Percentiles rank a stretch among this genome's conserved stretches.
phyloP scores from a whole-genome alignment of 2,797 vertebrate genomes.

The Sebastes oblongus region DNA sequence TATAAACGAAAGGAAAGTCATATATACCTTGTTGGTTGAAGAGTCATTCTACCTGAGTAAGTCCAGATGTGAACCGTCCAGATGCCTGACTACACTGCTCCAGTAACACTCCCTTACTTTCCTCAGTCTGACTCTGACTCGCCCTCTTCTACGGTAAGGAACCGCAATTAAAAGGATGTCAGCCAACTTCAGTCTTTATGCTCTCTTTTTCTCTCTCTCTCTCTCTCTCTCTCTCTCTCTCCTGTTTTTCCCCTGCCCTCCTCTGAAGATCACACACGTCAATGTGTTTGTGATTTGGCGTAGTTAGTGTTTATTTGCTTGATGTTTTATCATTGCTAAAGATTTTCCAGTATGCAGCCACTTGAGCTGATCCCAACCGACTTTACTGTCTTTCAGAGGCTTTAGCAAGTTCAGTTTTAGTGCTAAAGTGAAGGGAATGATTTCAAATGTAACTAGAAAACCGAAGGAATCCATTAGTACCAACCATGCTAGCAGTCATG shows the following conservation, averaged over 20 bases:
- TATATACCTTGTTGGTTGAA: conserved; percentile 67
- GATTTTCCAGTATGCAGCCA: background rate
- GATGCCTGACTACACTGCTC: conserved; percentile 21
- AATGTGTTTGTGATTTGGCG: background rate
- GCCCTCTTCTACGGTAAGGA: conserved; percentile 45
- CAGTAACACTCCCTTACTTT: conserved; percentile 9
- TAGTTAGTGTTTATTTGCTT: background rate
- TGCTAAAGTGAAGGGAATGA: rapidly evolving
- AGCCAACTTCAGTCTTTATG: conserved; percentile 26
- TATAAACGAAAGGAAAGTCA: background rate
- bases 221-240: background rate
- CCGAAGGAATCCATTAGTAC: too few relatives aligned
- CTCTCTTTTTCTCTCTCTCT: background rate
- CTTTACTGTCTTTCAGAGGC: too few relatives aligned
- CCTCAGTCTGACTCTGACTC: conserved; percentile 39
- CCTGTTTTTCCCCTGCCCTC: background rate
- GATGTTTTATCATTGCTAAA: background rate
- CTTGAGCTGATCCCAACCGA: background rate
- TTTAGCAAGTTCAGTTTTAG: too few relatives aligned
- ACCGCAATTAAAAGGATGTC: too few relatives aligned
- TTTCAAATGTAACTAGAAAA: too few relatives aligned
- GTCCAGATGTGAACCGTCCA: conserved; percentile 61
- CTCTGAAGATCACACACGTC: background rate
- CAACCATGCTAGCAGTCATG: too few relatives aligned
- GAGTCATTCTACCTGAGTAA: conserved; percentile 50